phyloP scores from a whole-genome alignment of 2,113 vertebrate species.

The Oncorhynchus masou region DNA sequence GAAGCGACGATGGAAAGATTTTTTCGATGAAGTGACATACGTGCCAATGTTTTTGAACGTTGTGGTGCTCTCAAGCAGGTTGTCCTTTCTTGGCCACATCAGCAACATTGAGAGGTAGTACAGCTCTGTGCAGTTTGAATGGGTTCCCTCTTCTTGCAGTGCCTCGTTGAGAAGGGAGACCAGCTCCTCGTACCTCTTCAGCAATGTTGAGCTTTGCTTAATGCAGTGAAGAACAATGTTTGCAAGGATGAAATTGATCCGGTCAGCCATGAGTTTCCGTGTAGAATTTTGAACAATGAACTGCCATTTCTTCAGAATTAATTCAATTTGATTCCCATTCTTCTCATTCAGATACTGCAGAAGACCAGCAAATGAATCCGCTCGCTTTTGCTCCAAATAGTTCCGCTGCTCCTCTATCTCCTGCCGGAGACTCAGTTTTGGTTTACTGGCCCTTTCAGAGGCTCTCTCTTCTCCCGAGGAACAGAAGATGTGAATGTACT shows the following conservation, averaged over 20 bases:
- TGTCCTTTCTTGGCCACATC: slow-evolving; percentile 43
- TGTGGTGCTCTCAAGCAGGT: neutral
- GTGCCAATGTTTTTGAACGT: slow-evolving; percentile 25
- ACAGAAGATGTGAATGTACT: slow-evolving; percentile 33
- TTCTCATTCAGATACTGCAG: slow-evolving; percentile 40
- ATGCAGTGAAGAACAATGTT: slow-evolving; percentile 53
- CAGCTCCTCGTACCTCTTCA: slow-evolving; percentile 43
- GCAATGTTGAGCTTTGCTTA: slow-evolving; percentile 11
- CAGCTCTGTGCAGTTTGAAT: slow-evolving; percentile 41
- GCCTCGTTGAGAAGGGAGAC: slow-evolving; percentile 33
- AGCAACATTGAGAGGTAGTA: slow-evolving; percentile 55
- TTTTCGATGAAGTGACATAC: slow-evolving; percentile 35
- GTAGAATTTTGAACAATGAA: slow-evolving; percentile 24
- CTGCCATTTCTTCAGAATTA: slow-evolving; percentile 28
- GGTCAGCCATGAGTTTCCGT: slow-evolving; percentile 7
- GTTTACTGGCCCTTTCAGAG: slow-evolving; percentile 39
- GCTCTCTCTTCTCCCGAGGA: slow-evolving; percentile 30
- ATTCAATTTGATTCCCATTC: slow-evolving; percentile 15
- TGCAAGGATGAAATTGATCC: slow-evolving; percentile 48
- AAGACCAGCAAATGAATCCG: slow-evolving; percentile 51
- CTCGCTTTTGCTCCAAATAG: slow-evolving; percentile 41
- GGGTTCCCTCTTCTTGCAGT: slow-evolving; percentile 35
- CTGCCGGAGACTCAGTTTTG: slow-evolving; percentile 37
- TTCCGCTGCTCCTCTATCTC: slow-evolving; percentile 19
- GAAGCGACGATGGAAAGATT: slow-evolving; percentile 42